These are phyloP conservation scores for Bombus pyrosoma DNA, from an alignment of 1,140 invertebrate species.

Conservation along the genomic window DNA sequence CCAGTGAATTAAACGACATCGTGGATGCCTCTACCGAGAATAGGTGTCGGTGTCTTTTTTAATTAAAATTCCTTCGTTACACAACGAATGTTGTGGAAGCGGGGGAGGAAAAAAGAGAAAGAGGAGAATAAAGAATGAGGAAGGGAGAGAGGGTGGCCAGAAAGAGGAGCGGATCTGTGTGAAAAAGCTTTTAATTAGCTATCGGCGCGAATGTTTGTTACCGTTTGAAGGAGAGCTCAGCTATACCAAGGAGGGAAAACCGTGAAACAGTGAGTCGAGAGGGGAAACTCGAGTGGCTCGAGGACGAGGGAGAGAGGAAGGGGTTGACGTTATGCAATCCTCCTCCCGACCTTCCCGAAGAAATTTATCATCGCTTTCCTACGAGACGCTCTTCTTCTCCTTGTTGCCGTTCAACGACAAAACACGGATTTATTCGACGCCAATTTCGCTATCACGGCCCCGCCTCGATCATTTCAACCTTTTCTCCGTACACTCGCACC, in stretches of 20 bases:
- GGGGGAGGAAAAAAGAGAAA: no score
- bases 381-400: not conserved
- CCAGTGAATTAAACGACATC: constrained; percentile 44
- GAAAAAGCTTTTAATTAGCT: constrained; percentile 55
- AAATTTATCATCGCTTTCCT: constrained; percentile 66
- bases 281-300: constrained; percentile 29
- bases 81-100: no score
- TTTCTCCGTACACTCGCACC: not conserved
- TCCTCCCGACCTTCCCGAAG: constrained; percentile 65
- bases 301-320: not conserved
- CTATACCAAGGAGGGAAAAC: constrained; percentile 13
- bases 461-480: not conserved
- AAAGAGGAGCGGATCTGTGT: not conserved
- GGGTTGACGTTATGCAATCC: constrained; percentile 73
- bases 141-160: not conserved
- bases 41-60: constrained; percentile 47
- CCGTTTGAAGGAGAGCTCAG: constrained; percentile 24
- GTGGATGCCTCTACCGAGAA: constrained; percentile 19
- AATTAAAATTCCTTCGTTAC: constrained; percentile 58
- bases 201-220: constrained; percentile 58
- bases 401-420: not conserved
- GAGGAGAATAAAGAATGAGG: not conserved
- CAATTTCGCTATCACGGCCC: constrained; percentile 8
- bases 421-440: not conserved
- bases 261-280: constrained; percentile 6